Percentiles rank a stretch among this genome's conserved stretches.
Conservation (phyloP, 2,113 vertebrate genomes). For the Scomber japonicus region DNA sequence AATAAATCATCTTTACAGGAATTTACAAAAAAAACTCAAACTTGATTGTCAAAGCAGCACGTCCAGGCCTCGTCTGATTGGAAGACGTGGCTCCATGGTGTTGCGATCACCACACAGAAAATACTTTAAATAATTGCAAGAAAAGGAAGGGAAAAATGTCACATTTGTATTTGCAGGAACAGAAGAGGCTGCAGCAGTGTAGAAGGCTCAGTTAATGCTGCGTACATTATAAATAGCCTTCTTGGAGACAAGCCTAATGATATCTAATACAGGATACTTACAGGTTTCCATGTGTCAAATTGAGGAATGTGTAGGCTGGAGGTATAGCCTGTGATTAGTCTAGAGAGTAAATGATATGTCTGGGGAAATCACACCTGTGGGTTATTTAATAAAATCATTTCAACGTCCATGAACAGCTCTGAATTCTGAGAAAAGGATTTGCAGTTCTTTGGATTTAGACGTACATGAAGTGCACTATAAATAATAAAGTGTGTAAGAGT, state of each 20-base stretch:
- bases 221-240: slow-evolving; percentile 50
- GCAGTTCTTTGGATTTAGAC: slow-evolving; percentile 2
- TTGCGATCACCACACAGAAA: background rate
- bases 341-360: slow-evolving; percentile 45
- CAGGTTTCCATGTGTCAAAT: slow-evolving; percentile 52
- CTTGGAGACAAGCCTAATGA: slow-evolving; percentile 52
- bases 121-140: background rate
- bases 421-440: slow-evolving; percentile 21
- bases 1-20: slow-evolving; percentile 49
- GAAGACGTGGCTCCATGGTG: background rate
- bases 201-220: slow-evolving; percentile 29
- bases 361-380: slow-evolving; percentile 17
- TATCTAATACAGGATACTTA: slow-evolving; percentile 47
- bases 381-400: slow-evolving; percentile 41
- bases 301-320: slow-evolving; percentile 56
- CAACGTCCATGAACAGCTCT: background rate
- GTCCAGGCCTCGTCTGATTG: background rate
- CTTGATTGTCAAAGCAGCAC: too few species aligned
- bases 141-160: background rate
- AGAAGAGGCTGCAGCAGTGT: background rate
- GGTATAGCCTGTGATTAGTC: slow-evolving; percentile 42
- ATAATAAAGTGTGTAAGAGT: background rate
- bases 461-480: background rate
- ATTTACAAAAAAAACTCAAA: slow-evolving; percentile 12
- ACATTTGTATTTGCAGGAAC: background rate